A percentile compares a stretch with the other conserved stretches of the same genome.
Evolutionary conservation across 2,888 invertebrate genomes (phyloP).

Genomic region (Lottia gigantea): DNA sequence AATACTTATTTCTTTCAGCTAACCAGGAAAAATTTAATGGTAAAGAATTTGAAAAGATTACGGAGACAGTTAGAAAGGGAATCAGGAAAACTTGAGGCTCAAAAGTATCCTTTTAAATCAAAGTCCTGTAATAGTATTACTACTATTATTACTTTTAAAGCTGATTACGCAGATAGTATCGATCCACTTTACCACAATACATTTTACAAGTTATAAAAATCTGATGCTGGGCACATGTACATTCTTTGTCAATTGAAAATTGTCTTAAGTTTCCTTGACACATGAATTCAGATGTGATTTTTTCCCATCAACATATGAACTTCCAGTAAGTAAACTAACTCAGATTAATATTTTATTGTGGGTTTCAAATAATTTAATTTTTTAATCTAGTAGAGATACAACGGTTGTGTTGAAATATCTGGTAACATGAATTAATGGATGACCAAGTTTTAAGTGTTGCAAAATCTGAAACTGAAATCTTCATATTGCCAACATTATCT

Average conservation of each 20-base stretch:
- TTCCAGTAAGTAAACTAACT: constrained; percentile 69
- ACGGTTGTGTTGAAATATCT: no score
- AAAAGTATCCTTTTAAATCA: constrained; percentile 46
- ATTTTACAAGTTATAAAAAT: background rate
- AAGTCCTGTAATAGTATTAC: background rate
- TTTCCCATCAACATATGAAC: constrained; percentile 74
- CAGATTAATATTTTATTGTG: background rate
- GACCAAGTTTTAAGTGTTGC: no score
- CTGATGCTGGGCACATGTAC: background rate
- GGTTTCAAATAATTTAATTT: no score
- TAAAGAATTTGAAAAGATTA: constrained; percentile 72
- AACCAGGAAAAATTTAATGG: constrained; percentile 74
- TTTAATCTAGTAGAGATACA: no score
- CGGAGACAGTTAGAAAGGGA: constrained; percentile 67
- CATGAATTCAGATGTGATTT: constrained; percentile 70
- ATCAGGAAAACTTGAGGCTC: constrained; percentile 68
- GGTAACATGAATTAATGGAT: no score
- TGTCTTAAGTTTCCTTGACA: constrained; percentile 7
- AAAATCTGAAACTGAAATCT: no score
- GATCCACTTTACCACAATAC: background rate
- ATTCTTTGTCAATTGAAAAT: background rate
- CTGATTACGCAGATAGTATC: background rate
- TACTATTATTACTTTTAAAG: background rate
- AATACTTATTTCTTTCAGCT: constrained; percentile 62
- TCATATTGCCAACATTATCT: no score